Conservation (phyloP, 2,113 vertebrate species). For the Orycteropus afer region DNA sequence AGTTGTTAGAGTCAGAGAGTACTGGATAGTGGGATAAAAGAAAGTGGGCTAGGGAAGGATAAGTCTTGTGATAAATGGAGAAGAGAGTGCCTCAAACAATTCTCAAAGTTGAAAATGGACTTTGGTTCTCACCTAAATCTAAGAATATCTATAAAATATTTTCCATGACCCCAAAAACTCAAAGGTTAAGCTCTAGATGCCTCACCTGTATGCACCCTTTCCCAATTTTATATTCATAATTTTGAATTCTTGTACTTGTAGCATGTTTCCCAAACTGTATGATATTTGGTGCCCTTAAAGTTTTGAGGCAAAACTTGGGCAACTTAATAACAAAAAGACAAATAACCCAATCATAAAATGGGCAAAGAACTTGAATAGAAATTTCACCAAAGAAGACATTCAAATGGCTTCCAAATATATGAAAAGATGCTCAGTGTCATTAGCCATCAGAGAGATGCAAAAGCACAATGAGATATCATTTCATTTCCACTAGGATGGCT, state of each 20-base stretch:
- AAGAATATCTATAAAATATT: neutral
- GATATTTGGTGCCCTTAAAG: neutral
- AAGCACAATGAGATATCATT: no score
- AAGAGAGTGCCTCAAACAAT: neutral
- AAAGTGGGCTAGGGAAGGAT: neutral
- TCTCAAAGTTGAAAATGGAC: neutral
- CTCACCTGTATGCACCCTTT: neutral
- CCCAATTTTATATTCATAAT: neutral
- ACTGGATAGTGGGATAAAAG: neutral
- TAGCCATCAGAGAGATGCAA: no score
- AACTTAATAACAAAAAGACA: no score
- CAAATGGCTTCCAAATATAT: no score
- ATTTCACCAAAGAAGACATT: no score
- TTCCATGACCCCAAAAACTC: neutral
- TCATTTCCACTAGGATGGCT: no score
- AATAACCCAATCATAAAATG: no score
- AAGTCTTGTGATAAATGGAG: neutral
- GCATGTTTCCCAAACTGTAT: neutral
- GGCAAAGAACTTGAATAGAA: no score
- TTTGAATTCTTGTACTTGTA: neutral
- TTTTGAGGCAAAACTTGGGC: neutral
- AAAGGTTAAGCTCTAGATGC: neutral
- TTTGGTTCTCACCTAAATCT: neutral
- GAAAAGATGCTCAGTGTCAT: no score
- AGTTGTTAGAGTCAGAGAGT: neutral